Evolutionary conservation across 2,888 invertebrate genomes (phyloP).

Genomic region (Pachycephus smyrnensis): DNA sequence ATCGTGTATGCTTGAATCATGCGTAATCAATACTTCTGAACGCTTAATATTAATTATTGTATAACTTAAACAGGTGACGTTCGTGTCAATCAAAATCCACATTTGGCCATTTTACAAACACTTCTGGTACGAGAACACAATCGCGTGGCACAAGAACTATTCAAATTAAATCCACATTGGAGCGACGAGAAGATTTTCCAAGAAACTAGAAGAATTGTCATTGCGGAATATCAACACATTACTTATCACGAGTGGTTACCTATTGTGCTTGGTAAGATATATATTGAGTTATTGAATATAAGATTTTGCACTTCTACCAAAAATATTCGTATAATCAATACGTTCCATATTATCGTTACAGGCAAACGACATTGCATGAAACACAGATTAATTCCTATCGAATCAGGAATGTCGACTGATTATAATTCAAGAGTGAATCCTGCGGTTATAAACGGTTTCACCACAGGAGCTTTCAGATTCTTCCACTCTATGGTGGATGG

Average conservation of each 20-base stretch:
- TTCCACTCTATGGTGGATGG: conserved; percentile 74
- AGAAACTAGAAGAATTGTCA: conserved; percentile 70
- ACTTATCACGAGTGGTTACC: conserved; percentile 74
- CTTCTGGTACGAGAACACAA: conserved; percentile 72
- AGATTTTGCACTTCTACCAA: not conserved
- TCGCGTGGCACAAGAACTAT: conserved; percentile 69
- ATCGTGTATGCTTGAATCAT: too few relatives aligned
- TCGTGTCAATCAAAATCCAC: conserved; percentile 71
- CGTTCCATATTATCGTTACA: conserved; percentile 1
- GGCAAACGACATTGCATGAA: conserved; percentile 21
- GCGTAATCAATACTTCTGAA: not conserved
- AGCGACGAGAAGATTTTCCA: conserved; percentile 72
- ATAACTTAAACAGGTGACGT: conserved; percentile 66
- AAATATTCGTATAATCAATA: not conserved
- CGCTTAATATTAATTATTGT: conserved; percentile 26
- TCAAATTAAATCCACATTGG: conserved; percentile 71
- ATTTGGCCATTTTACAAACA: conserved; percentile 70
- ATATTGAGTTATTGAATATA: too few relatives aligned
- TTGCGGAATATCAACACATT: conserved; percentile 73
- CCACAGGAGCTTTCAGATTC: conserved; percentile 75
- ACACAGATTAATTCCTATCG: conserved; percentile 8
- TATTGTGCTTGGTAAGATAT: conserved; percentile 66
- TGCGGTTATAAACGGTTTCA: conserved; percentile 73
- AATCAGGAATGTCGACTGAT: conserved; percentile 43
- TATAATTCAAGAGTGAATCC: conserved; percentile 72